Conservation (phyloP, 2,113 vertebrate genomes). For the Psittacula cyanocephala region DNA sequence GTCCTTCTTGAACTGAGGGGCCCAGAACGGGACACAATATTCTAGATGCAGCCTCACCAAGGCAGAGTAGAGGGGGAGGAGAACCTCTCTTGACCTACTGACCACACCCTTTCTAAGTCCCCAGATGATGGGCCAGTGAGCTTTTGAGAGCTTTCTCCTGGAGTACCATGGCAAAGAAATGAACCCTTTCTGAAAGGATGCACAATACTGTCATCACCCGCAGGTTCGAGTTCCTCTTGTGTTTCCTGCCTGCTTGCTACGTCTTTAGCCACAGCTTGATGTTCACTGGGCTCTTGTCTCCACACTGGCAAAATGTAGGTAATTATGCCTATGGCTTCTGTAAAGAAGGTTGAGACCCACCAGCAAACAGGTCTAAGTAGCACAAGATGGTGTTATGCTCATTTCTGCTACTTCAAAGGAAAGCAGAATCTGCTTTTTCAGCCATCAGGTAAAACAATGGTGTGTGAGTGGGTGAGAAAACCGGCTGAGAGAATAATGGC, state of each 20-base stretch:
- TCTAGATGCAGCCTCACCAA: too few species aligned
- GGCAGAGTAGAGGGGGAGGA: too few species aligned
- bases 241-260: background rate
- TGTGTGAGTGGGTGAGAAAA: background rate
- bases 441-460: background rate
- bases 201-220: fast-evolving
- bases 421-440: background rate
- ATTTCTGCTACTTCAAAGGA: conserved; percentile 7
- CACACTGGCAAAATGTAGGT: background rate
- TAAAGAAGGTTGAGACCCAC: background rate
- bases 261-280: background rate
- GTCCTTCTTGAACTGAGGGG: too few species aligned
- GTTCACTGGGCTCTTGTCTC: background rate
- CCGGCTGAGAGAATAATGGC: background rate
- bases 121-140: background rate
- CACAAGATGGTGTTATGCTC: background rate
- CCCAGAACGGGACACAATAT: too few species aligned
- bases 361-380: background rate
- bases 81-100: too few species aligned
- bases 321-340: background rate
- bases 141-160: background rate
- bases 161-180: background rate
- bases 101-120: background rate
- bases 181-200: background rate
- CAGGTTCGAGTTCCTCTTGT: background rate